phyloP scores from a whole-genome alignment of 2,113 vertebrate genomes.

The Drymodes brunneopygia region DNA sequence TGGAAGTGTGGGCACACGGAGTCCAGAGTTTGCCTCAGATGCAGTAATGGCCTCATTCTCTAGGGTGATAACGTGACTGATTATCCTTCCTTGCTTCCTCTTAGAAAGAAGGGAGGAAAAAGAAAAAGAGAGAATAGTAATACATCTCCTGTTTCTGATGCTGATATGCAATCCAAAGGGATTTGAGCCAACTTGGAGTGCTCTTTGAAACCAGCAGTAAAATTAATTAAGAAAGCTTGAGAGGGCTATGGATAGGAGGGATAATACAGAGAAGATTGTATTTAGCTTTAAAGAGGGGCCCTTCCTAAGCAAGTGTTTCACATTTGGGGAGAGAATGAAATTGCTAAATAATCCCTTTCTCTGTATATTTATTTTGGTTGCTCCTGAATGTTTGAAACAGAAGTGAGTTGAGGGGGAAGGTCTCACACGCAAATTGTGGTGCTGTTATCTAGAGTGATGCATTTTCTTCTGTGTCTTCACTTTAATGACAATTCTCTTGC shows the following conservation, averaged over 20 bases:
- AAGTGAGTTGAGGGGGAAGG: background rate
- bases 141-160: slow-evolving; percentile 14
- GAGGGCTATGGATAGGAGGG: background rate
- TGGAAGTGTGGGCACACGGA: background rate
- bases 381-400: background rate
- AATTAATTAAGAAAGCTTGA: slow-evolving; percentile 53
- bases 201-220: slow-evolving; percentile 48
- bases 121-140: background rate
- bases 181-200: slow-evolving; percentile 48
- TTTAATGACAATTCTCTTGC: background rate
- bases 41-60: background rate
- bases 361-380: background rate
- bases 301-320: slow-evolving; percentile 20
- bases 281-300: slow-evolving; percentile 40
- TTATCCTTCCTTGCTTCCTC: slow-evolving; percentile 21
- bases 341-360: slow-evolving; percentile 1
- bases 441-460: background rate
- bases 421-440: background rate
- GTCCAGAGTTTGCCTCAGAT: background rate
- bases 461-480: background rate
- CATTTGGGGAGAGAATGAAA: background rate
- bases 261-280: slow-evolving; percentile 1
- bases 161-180: slow-evolving; percentile 10
- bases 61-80: slow-evolving; percentile 3
- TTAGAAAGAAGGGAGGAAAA: background rate